Base-by-base conservation (phyloP, 1,140 invertebrate genomes). In the Conus betulinus region DNA sequence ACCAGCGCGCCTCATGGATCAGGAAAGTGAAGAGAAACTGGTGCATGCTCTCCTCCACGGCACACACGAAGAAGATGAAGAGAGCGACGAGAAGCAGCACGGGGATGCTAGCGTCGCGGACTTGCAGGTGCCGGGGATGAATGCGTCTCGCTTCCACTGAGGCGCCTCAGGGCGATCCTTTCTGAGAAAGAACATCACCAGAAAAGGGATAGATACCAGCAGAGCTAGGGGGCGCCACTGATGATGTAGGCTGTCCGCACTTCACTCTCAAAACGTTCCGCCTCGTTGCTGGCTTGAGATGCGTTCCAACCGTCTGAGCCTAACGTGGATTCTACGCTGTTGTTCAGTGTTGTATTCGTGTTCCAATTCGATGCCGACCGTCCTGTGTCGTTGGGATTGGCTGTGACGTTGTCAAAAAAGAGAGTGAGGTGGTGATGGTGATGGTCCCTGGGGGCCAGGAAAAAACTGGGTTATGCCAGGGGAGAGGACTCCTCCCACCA, bases 21-120 rank as follows among this genome's bases (percentile, higher is more conserved):
- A 87, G 67, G 53, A 55, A 76, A n/a, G 74, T 79, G 74, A 87
- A 79, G 51, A 87, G 85, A 52, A 87, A 55, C 85, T 87, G 85
- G 6, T 87, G 85, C 13, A 78, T 6, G 13, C 74, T 87, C 52
- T 87, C 85, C 85, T 87, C 71, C 71, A 87, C 85, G 6, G 51
- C 74, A 13, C 71, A 25, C 52, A 79, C 74, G 15, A 79, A 17
- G n/a, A 87, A 79, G n/a, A 87, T 52, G n/a, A 74, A 79, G 8
- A 67, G 20, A 20, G n/a, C 74, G 20, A 27, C 55, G 7, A 87
- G 20, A 17, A 84, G n/a, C 20, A 60, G 8, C 53, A 84, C 82
- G 15, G 13, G 23, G 3, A 15, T 15, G 51, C 79, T 81, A 8
- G 51, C 5, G 67, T 71, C 23, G 20, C 23, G 13, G 67, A 20